Conservation (phyloP, 2,888 invertebrate species). For the Slavum lentiscoides region DNA sequence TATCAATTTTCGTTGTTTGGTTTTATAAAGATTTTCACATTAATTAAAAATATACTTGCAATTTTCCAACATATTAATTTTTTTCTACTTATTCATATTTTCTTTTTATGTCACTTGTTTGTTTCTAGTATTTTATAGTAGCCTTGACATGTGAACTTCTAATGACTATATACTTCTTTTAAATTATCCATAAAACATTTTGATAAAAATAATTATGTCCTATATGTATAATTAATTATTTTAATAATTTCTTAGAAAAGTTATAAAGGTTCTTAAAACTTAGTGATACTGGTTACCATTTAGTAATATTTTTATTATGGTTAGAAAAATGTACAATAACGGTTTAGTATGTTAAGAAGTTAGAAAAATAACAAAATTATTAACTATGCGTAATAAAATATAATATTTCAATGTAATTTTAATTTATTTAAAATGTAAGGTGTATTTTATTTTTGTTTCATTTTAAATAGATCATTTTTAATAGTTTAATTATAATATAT, state of each 20-base stretch:
- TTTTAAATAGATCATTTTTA: neutral
- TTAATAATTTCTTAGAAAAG: slow-evolving; percentile 24
- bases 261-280: neutral
- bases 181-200: slow-evolving; percentile 8
- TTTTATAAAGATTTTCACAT: neutral
- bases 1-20: neutral
- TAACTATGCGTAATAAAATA: neutral
- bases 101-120: neutral
- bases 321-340: slow-evolving; percentile 1
- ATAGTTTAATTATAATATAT: neutral
- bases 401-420: neutral
- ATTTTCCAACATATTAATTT: slow-evolving; percentile 1
- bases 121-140: neutral
- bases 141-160: slow-evolving; percentile 25
- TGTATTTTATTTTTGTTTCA: neutral
- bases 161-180: slow-evolving; percentile 7
- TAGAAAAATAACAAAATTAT: neutral
- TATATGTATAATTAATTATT: neutral
- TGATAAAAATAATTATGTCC: slow-evolving; percentile 12
- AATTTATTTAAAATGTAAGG: neutral
- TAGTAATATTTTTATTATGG: neutral
- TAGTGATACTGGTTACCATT: neutral
- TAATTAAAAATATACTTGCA: too few species aligned
- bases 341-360: neutral
- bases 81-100: slow-evolving; percentile 15